Evolutionary conservation across 2,113 vertebrate genomes (phyloP), one percentile per base, ranked within the genome.

Genomic region (Ceyx margarethae): DNA sequence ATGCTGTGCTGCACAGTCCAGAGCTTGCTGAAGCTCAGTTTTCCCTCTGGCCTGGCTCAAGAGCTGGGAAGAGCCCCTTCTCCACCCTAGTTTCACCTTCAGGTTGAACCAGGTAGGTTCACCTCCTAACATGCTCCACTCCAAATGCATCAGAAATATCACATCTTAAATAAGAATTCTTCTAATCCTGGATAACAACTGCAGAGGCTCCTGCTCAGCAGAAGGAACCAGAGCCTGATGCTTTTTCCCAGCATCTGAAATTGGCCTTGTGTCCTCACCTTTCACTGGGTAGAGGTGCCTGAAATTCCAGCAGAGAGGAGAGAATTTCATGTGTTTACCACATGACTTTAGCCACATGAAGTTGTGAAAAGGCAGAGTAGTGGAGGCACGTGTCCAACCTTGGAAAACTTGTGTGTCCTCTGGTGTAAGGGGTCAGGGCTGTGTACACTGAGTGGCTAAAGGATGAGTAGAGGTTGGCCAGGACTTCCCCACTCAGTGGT

Each of bases 351-450:
- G 17, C 42, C 60, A 9, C 3, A 1, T 2, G 5, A 58, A 75
- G 9, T 6, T 46, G 15, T 13, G 37, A 37, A 85, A 66, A 62
- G 37, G 56, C 14, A 42, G 28, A 57, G 21, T 7, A 46, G 33
- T 3, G 20, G 29, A 35, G 20, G 17, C 15, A 28, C 0, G 3
- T 5, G 29, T 28, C 26, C 46, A 77, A 4, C 8, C 26, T 14
- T 35, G 10, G 35, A 42, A 62, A 87, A 66, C 12, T 3, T 20
- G 0, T 1, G 2, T 4, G 1, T 22, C 1, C 5, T 20, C 13
- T 71, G 35, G 6, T 50, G 53, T 45, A 13, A 58, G 78, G 26
- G 15, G 13, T 67, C 85, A 50, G 22, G 29, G 23, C 10, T 69
- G 18, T 8, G 56, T 9, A 26, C 2, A 6, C 6, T 10, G n/a